Base-by-base conservation (phyloP, 2,888 invertebrate genomes). In the Drosophila phalerata region DNA sequence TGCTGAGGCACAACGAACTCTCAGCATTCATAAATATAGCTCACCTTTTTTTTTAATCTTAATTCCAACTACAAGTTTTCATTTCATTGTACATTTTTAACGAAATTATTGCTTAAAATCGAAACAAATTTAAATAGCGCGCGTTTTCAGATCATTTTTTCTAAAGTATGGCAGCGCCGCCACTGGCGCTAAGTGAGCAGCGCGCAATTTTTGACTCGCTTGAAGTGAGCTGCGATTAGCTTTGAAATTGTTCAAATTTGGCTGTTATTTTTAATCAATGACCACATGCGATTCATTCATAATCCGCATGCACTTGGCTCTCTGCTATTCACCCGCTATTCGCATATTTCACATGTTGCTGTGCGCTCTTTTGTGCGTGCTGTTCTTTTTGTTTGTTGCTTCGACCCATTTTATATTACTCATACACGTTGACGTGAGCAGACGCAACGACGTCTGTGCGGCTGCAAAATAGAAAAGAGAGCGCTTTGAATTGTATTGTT, bases 401-500 rank as follows among this genome's bases (percentile, higher is more conserved):
- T 66, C 40, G 38, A 42, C 25, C 37, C 58, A 38, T 61, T 61
- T 57, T 55, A 69, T 58, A 76, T 70, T 84, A 74, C 48, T 67
- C 70, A 67, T 65, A 79, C 47, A 73, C 73, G 64, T 62, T 68
- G 81, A 63, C 57, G 77, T 58, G 85, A 79, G 77, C 72, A 81
- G 77, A 88, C 88, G 81, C 77, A 81, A 51, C 56, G 69, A 72
- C 70, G 63, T 60, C 51, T 65, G 57, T 69, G 58, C 69, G 37
- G 67, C 38, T 45, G 70, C 47, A 63, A 49, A 66, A 63, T 62
- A 61, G 58, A 67, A 71, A 58, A 70, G 53, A 73, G 71, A 72
- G 64, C 19, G 48, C 63, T 69, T 58, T 60, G 52, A 77, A 85
- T 80, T 72, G 82, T 84, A 85, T 80, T 72, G 82, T 84, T 86